Evolutionary conservation across 2,797 vertebrate genomes (phyloP), one percentile per base, ranked within the genome.

Genomic region (Coreius guichenoti): DNA sequence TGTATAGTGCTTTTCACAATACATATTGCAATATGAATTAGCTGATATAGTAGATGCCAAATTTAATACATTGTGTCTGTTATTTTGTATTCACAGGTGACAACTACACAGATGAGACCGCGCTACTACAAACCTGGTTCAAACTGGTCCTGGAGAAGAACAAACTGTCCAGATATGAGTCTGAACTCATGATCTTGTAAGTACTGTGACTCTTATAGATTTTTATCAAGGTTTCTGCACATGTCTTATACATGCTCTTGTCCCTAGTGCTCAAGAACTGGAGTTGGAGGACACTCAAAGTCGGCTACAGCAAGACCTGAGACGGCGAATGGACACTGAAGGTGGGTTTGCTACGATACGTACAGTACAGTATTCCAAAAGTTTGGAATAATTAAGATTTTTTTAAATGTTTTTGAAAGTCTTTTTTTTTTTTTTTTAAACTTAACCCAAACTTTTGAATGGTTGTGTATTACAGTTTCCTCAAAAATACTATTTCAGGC

Each of bases 71-170:
- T 45, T 19, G 12, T 5, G 33, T 16, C 4, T 36, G 31, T 43
- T 33, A 17, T 61, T 2, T 49, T 14, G n/a, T 49, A 4, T 19
- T 84, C 82, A 54, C 84, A 45, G 93, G 90, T 1, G 91, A 92
- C 1, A 8, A 73, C 7, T 75, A 72, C 1, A 74, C 93, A 26
- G 96, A 98, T 2, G 97, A 98, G 91, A 90, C 95, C 39, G 94
- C 92, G 89, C 95, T 97, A 89, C 95, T 98, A 58, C 97, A 98
- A 88, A 95, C 96, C 90, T 99, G 98, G 98, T 97, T 98, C 89
- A 95, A 96, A 88, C 94, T 99, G 26, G 98, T 97, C 49, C 91
- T 98, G 94, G 97, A 99, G 93, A 99, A 98, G 96, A 98, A 99
- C 93, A 95, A 96, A 92, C 92, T 99, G 92, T 96, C 91, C 49